phyloP scores from a whole-genome alignment of 2,888 invertebrate genomes.

The Blastobasis adustella region DNA sequence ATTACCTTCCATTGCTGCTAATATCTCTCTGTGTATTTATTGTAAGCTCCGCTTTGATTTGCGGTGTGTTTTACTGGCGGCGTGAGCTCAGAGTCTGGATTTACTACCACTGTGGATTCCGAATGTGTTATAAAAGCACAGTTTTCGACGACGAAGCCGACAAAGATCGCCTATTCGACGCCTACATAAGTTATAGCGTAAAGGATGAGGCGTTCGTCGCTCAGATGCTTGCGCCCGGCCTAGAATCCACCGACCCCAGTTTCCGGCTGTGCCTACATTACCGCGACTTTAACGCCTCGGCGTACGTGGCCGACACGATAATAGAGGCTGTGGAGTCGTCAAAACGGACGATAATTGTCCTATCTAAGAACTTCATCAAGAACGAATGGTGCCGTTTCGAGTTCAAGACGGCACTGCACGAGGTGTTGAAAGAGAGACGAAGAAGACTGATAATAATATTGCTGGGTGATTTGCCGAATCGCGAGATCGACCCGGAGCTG shows the following conservation, averaged over 20 bases:
- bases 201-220: slow-evolving; percentile 94
- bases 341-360: slow-evolving; percentile 89
- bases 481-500: slow-evolving; percentile 93
- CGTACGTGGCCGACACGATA: slow-evolving; percentile 93
- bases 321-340: slow-evolving; percentile 94
- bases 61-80: slow-evolving; percentile 87
- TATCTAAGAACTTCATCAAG: slow-evolving; percentile 94
- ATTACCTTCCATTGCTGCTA: slow-evolving; percentile 85
- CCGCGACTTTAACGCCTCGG: slow-evolving; percentile 90
- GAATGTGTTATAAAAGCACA: slow-evolving; percentile 89
- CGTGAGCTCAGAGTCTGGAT: slow-evolving; percentile 90
- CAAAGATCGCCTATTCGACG: slow-evolving; percentile 93
- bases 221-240: slow-evolving; percentile 89
- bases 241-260: slow-evolving; percentile 87
- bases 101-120: slow-evolving; percentile 88
- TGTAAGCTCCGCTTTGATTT: slow-evolving; percentile 83
- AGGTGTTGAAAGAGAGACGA: slow-evolving; percentile 89
- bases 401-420: slow-evolving; percentile 94
- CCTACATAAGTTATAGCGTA: slow-evolving; percentile 95
- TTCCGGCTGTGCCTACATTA: slow-evolving; percentile 94
- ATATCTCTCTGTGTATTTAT: slow-evolving; percentile 86
- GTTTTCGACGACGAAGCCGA: slow-evolving; percentile 87
- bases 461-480: slow-evolving; percentile 90
- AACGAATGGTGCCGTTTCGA: slow-evolving; percentile 97
- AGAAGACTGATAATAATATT: slow-evolving; percentile 92